Conservation (phyloP, 2,888 invertebrate species). For the Artemia sinica region DNA sequence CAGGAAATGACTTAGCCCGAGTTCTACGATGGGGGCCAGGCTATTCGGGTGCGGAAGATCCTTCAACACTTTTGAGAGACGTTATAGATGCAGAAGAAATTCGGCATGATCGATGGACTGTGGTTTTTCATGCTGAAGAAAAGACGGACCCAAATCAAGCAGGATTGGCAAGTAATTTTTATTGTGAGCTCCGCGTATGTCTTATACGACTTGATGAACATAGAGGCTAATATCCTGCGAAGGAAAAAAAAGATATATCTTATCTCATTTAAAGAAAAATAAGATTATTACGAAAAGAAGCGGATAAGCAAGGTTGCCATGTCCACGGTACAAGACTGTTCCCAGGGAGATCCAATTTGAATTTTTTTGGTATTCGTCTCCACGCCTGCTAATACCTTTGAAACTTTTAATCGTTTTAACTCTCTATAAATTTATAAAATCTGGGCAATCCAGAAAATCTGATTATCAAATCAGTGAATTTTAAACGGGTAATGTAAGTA, state of each 20-base stretch:
- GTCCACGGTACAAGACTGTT: too few relatives aligned
- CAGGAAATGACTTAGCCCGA: constrained; percentile 92
- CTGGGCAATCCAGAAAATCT: too few relatives aligned
- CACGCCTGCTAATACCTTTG: too few relatives aligned
- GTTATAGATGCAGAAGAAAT: constrained; percentile 99
- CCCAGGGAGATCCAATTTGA: too few relatives aligned
- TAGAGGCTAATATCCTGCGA: not conserved
- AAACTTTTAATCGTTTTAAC: too few relatives aligned
- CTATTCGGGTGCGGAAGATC: constrained; percentile 94
- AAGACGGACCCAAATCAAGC: constrained; percentile 39
- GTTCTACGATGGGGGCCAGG: constrained; percentile 90
- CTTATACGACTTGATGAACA: not conserved
- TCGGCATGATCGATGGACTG: constrained; percentile 89
- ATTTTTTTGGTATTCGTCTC: too few relatives aligned
- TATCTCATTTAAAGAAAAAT: too few relatives aligned
- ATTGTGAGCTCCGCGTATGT: not conserved
- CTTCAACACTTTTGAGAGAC: constrained; percentile 85
- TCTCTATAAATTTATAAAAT: too few relatives aligned
- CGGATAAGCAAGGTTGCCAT: too few relatives aligned
- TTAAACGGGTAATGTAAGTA: too few relatives aligned
- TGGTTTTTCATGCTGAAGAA: constrained; percentile 92
- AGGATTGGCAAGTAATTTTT: constrained; percentile 27
- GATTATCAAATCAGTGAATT: too few relatives aligned
- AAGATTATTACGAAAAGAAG: too few relatives aligned
- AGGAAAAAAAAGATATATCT: not conserved